Evolutionary conservation across 2,888 invertebrate species (phyloP).

Genomic region (Thecophora atra): DNA sequence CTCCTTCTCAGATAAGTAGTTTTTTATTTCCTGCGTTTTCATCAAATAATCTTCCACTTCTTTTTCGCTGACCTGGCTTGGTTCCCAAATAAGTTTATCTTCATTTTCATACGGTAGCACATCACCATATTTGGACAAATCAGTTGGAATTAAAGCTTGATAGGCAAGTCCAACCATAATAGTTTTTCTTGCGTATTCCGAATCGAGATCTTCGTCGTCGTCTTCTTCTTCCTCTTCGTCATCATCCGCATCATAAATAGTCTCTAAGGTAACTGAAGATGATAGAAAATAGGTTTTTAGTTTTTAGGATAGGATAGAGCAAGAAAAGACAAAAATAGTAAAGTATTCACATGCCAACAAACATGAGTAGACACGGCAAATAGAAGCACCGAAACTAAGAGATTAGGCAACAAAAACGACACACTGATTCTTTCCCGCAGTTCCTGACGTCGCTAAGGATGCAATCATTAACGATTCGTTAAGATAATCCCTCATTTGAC

Average conservation of each 20-base stretch:
- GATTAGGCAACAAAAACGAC: too few species aligned
- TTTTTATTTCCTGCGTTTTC: slow-evolving; percentile 58
- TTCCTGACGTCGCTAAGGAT: too few species aligned
- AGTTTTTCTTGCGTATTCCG: slow-evolving; percentile 67
- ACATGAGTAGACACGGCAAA: too few species aligned
- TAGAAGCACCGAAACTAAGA: too few species aligned
- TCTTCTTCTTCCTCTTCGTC: slow-evolving; percentile 49
- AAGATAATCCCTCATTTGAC: too few species aligned
- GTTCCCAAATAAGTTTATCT: slow-evolving; percentile 94
- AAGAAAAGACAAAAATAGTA: too few species aligned
- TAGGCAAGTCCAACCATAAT: slow-evolving; percentile 96
- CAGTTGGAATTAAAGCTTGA: slow-evolving; percentile 93
- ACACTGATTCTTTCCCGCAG: too few species aligned
- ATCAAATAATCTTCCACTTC: slow-evolving; percentile 84
- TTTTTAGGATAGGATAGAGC: too few species aligned
- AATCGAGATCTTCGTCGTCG: slow-evolving; percentile 56
- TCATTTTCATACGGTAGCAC: slow-evolving; percentile 95
- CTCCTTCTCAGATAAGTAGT: slow-evolving; percentile 37
- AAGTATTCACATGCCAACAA: too few species aligned
- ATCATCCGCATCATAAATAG: slow-evolving; percentile 76
- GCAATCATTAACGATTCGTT: too few species aligned
- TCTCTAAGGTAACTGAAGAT: slow-evolving; percentile 46
- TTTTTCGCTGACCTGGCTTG: slow-evolving; percentile 76
- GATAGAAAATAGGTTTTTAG: too few species aligned
- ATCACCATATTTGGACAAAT: slow-evolving; percentile 90